Evolutionary conservation across 1,140 invertebrate genomes (phyloP), one percentile per base, ranked within the genome.

Genomic region (Gryon sp.): DNA sequence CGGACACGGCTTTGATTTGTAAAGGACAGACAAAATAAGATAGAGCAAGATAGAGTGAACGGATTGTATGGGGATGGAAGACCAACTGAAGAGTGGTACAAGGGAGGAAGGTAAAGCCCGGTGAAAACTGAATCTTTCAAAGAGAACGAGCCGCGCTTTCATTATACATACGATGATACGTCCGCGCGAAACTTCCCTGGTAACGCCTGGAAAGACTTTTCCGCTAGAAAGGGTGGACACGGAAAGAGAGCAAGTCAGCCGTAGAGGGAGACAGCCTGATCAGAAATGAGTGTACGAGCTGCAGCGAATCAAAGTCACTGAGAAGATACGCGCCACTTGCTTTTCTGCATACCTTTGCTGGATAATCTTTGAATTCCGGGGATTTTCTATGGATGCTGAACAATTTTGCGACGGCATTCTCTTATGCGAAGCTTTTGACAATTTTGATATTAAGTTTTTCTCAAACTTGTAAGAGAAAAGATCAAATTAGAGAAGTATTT

Each of bases 1-100:
- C 82, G 55, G 69, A 40, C 69, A 63, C 68, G 59, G 83, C 86
- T 87, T 86, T 87, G 85, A 87, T 86, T 87, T 85, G 82, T 83
- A 79, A 78, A 82, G 78, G 76, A 73, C 59, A 28, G 63, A 69
- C 52, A 70, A 68, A 79, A 77, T 60, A 32, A 11, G 19, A 14
- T 34, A 24, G 48, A 55, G 53, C 36, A 43, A 65, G 65, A 55
- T 43, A 36, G 63, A 68, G 52, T 15, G 43, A 66, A 40, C 45
- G 74, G 48, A 7, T 45, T 69, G 50, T 12, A 22, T 28, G 59
- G 41, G 62, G 55, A 73, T 60, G 45, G 62, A 57, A 73, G 68
- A 63, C 68, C 57, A 69, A 78, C 68, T 63, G 60, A 65, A 50
- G 41, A 66, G 75, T 52, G 62, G 75, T 41, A 60, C 24, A 66